Base-by-base conservation (phyloP, 2,113 vertebrate genomes). In the Spizaetus ornatus region DNA sequence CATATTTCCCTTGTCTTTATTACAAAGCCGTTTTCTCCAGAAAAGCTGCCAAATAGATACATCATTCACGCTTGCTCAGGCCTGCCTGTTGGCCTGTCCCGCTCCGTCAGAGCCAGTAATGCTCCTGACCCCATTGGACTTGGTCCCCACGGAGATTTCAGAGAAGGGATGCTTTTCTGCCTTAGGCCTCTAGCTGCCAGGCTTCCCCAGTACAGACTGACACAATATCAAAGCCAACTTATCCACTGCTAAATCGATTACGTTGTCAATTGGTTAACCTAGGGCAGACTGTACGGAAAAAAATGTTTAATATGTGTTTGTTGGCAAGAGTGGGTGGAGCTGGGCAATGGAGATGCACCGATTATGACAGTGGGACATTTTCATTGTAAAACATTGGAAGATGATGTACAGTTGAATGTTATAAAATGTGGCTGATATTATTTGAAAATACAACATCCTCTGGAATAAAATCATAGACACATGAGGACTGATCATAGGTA, bases 231-330 rank as follows among this genome's bases (percentile, higher is more conserved):
- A 95, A 94, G 66, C 48, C 43, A 91, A n/a, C 20, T 80, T 76
- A 58, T 56, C 76, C 86, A 45, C 32, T 80, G 23, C 62, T 95
- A 85, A 93, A 89, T 93, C 84, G 84, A 92, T 91, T 84, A 59
- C 40, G 11, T 59, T 79, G 61, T 79, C 91, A 95, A 89, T 93
- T 91, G 22, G 65, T 69, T 94, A 79, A 91, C 53, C 48, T 53
- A 86, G 62, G 31, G 43, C 58, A 92, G 52, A 55, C 53, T 3
- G 0, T 69, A 50, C 22, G 34, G 70, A 72, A 94, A 92, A 84
- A 92, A 93, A 32, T 56, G 22, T 20, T 52, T 77, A 82, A 40
- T 87, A 32, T 25, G 27, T 69, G 19, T 78, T 88, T 76, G 56
- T 48, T 95, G 77, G 40, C 77, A 79, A 29, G 79, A 86, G 29